Conservation (phyloP, 2,797 vertebrate species). For the Linurgus olivaceus region DNA sequence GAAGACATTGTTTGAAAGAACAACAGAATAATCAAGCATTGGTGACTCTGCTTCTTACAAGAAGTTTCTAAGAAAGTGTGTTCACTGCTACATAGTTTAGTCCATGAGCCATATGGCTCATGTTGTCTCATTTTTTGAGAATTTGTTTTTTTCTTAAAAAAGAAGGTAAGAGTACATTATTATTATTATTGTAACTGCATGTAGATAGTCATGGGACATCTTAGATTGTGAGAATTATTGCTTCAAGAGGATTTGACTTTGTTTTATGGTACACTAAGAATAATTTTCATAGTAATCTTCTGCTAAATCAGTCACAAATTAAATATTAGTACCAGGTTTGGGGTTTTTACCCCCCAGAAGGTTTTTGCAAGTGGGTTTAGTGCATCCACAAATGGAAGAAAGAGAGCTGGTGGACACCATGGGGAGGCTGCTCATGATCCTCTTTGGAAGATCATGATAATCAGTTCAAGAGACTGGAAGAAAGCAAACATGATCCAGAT, state of each 20-base stretch:
- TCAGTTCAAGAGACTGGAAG: neutral
- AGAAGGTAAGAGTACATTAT: neutral
- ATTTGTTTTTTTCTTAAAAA: neutral
- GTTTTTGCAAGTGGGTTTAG: conserved; percentile 34
- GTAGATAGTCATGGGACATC: neutral
- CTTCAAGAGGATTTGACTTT: neutral
- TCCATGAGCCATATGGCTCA: fast-evolving
- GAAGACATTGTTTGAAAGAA: neutral
- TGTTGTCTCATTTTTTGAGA: neutral
- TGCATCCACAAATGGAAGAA: neutral
- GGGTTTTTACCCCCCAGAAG: fast-evolving
- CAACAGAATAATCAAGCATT: neutral
- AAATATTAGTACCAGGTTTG: neutral
- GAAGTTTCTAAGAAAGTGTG: neutral
- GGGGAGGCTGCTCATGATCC: neutral
- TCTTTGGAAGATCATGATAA: neutral
- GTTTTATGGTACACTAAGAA: neutral
- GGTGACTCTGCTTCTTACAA: neutral
- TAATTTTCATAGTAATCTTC: neutral
- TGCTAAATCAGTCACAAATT: conserved; percentile 11
- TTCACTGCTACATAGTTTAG: neutral
- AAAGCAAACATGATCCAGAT: neutral
- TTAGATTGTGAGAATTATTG: neutral
- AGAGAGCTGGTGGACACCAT: neutral
- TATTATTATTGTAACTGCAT: fast-evolving